These are phyloP conservation scores for Rhamphomyia laevipes DNA, from an alignment of 2,888 invertebrate genomes.

Conservation along the genomic window DNA sequence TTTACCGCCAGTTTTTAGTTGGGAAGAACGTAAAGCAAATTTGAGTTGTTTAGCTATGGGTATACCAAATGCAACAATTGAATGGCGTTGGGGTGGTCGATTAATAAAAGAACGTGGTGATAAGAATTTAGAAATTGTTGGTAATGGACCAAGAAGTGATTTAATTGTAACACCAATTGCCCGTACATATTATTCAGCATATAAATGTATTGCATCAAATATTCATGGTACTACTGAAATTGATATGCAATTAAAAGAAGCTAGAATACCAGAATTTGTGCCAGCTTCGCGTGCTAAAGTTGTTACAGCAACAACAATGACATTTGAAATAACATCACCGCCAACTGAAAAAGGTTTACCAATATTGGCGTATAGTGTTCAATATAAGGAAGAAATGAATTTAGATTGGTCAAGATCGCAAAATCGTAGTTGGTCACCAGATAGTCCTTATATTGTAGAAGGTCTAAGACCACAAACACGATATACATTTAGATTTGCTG, in stretches of 20 bases:
- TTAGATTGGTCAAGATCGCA: conserved; percentile 53
- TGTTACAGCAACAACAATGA: conserved; percentile 73
- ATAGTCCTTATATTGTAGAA: conserved; percentile 70
- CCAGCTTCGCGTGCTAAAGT: conserved; percentile 52
- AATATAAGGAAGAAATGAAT: conserved; percentile 56
- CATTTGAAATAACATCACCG: conserved; percentile 67
- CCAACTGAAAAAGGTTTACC: conserved; percentile 63
- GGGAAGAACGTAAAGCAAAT: conserved; percentile 71
- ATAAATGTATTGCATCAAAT: conserved; percentile 74
- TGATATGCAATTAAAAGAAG: conserved; percentile 61
- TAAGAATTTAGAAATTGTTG: conserved; percentile 47
- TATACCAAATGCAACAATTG: conserved; percentile 84
- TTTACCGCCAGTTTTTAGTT: conserved; percentile 66
- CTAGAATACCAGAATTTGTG: conserved; percentile 55
- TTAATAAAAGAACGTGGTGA: conserved; percentile 42
- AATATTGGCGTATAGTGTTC: conserved; percentile 57
- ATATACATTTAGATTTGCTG: conserved; percentile 75
- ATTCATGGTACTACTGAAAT: conserved; percentile 55
- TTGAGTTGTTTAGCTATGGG: conserved; percentile 79
- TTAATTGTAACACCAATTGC: conserved; percentile 59
- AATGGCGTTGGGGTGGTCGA: conserved; percentile 58
- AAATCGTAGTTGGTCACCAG: conserved; percentile 69
- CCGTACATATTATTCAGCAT: conserved; percentile 54
- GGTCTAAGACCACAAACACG: conserved; percentile 60
- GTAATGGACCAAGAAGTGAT: conserved; percentile 59